These are phyloP conservation scores for Andrena marginata DNA, from an alignment of 2,888 invertebrate genomes.

Conservation along the genomic window DNA sequence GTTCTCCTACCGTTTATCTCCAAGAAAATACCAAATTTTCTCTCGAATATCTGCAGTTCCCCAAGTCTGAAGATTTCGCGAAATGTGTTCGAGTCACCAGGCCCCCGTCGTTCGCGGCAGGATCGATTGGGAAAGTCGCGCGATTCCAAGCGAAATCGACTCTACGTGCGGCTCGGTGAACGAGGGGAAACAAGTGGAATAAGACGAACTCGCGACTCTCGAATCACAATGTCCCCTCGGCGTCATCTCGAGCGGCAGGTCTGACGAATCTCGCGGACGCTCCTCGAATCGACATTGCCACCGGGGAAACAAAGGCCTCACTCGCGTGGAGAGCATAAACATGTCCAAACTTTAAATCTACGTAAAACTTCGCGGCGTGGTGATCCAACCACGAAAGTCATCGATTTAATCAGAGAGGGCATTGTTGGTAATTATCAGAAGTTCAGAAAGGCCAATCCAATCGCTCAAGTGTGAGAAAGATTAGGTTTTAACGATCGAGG, in stretches of 20 bases:
- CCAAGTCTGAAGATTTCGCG: background rate
- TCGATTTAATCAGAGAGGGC: too few relatives aligned
- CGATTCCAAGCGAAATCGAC: constrained; percentile 20
- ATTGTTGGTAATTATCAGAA: too few relatives aligned
- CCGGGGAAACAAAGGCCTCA: background rate
- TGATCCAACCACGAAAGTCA: too few relatives aligned
- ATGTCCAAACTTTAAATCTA: background rate
- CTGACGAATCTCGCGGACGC: constrained; percentile 2
- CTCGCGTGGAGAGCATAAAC: background rate
- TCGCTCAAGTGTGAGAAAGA: too few relatives aligned
- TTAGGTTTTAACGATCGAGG: too few relatives aligned
- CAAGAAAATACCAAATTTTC: background rate
- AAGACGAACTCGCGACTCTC: constrained; percentile 37
- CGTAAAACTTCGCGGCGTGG: background rate
- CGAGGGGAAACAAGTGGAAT: constrained; percentile 11
- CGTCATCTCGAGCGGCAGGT: constrained; percentile 13
- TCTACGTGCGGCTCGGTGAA: constrained; percentile 16
- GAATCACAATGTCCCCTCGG: constrained; percentile 29
- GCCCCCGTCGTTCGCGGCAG: background rate
- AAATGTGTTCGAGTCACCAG: background rate
- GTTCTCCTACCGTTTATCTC: background rate
- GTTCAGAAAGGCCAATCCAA: too few relatives aligned
- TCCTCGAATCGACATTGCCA: background rate
- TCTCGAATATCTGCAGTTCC: background rate
- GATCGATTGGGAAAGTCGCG: constrained; percentile 27